Evolutionary conservation across 1,140 invertebrate genomes (phyloP).

Genomic region (Heliconius hermathena): DNA sequence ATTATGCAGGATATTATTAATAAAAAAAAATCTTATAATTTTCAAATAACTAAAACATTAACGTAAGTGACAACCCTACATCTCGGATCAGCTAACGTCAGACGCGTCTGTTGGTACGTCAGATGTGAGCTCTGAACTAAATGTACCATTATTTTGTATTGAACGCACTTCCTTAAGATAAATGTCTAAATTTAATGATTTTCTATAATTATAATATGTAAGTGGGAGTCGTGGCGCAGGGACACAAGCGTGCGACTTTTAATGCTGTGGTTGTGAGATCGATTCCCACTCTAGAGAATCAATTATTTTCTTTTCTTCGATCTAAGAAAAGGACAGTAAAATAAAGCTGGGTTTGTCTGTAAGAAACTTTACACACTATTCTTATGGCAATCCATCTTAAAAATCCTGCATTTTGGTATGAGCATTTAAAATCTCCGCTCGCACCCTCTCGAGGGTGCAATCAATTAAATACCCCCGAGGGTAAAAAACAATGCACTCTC

Average conservation of each 20-base stretch:
- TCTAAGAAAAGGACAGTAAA: neutral
- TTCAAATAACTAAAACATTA: neutral
- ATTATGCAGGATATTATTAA: too few relatives aligned
- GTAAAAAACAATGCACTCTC: constrained; percentile 48
- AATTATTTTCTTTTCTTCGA: neutral
- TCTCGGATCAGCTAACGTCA: constrained; percentile 12
- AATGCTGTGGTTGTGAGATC: too few relatives aligned
- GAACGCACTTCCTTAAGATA: neutral
- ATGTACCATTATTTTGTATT: neutral
- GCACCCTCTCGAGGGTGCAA: constrained; percentile 31
- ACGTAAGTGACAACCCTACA: neutral
- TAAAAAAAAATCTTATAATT: neutral
- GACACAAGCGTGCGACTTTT: too few relatives aligned
- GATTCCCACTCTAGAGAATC: too few relatives aligned
- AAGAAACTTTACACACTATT: neutral
- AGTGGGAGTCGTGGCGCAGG: too few relatives aligned
- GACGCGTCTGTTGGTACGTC: constrained; percentile 10
- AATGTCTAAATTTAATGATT: neutral
- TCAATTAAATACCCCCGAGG: constrained; percentile 50
- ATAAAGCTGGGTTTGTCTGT: too few relatives aligned
- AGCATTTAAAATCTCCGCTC: constrained; percentile 13
- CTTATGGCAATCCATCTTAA: neutral
- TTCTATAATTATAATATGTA: neutral
- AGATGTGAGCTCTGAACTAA: constrained; percentile 15
- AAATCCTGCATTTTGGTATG: neutral